A percentile compares a stretch with the other conserved stretches of the same genome.
phyloP scores from a whole-genome alignment of 2,797 vertebrate genomes.

The Sylvia borin region DNA sequence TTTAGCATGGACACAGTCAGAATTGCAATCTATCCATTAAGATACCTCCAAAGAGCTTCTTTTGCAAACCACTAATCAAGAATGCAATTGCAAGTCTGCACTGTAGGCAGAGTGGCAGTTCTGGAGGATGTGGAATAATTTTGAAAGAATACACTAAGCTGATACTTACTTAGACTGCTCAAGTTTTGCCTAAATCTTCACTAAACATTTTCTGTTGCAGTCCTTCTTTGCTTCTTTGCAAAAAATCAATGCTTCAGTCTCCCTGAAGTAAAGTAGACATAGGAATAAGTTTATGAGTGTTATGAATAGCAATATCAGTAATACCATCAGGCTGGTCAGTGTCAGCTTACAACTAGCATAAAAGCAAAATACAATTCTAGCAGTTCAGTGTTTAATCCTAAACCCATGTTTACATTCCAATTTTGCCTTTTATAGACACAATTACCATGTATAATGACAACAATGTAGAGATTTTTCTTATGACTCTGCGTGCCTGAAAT shows the following conservation, averaged over 20 bases:
- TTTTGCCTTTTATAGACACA: background rate
- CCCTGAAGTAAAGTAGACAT: background rate
- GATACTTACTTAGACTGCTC: background rate
- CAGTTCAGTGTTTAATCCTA: background rate
- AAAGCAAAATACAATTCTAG: background rate
- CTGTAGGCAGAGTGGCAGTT: background rate
- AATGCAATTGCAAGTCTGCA: background rate
- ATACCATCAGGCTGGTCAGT: background rate
- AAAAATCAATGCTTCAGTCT: background rate
- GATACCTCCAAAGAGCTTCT: background rate
- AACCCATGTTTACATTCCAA: background rate
- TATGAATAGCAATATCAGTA: background rate
- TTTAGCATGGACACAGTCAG: background rate
- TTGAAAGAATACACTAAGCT: background rate
- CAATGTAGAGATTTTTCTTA: background rate
- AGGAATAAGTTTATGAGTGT: background rate
- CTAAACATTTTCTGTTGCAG: background rate
- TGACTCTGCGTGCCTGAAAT: background rate
- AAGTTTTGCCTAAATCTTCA: background rate
- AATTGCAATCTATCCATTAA: conserved; percentile 18
- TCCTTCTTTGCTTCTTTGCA: background rate
- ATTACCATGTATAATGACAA: background rate
- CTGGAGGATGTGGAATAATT: background rate
- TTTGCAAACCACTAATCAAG: background rate
- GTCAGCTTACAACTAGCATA: background rate